Evolutionary conservation across 2,113 vertebrate species (phyloP).

Genomic region (Sphyrna mokarran): DNA sequence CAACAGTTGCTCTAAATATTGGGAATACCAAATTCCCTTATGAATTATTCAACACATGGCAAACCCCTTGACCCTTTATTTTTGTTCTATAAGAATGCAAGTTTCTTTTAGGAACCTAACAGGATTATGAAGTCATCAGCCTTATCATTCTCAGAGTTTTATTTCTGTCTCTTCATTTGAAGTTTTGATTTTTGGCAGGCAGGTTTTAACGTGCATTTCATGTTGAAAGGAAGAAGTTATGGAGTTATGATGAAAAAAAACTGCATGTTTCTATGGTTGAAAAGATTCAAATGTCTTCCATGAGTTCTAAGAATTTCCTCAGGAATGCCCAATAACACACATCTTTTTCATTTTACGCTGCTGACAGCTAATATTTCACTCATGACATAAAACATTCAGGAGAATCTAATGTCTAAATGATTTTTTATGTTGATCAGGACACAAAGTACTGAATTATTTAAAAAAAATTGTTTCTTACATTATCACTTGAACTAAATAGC

Average conservation of each 20-base stretch:
- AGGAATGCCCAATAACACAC: not conserved
- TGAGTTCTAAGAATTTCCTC: not conserved
- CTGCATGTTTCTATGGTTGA: not conserved
- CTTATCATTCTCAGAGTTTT: not conserved
- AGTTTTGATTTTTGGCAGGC: not conserved
- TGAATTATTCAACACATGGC: not conserved
- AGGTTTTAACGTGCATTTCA: not conserved
- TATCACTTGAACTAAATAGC: not conserved
- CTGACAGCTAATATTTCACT: not conserved
- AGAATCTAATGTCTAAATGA: not conserved
- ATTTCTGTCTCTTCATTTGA: not conserved
- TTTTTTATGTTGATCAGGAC: not conserved
- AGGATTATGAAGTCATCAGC: not conserved
- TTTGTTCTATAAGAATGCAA: not conserved
- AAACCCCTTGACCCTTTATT: not conserved
- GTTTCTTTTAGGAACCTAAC: not conserved
- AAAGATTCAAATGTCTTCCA: not conserved
- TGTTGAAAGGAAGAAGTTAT: not conserved
- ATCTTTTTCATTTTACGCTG: not conserved
- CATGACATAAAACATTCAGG: not conserved
- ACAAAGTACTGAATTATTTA: not conserved
- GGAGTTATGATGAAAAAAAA: not conserved
- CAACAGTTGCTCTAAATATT: not conserved
- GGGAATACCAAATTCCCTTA: not conserved
- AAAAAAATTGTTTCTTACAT: not conserved